Conservation (phyloP, 2,797 vertebrate genomes). For the Aythya fuligula region DNA sequence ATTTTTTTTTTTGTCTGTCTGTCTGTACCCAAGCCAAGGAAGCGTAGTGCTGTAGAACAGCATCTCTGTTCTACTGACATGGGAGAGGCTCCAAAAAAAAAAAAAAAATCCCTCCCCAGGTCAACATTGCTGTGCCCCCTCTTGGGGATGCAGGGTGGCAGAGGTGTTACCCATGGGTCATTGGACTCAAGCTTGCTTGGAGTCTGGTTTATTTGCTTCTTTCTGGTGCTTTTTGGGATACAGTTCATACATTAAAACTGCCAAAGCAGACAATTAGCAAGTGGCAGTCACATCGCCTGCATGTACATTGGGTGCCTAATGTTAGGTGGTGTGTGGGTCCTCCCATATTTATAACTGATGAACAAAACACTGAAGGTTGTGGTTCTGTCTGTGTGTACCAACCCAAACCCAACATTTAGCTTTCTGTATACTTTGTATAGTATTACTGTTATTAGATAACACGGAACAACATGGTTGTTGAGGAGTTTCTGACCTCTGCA, state of each 20-base stretch:
- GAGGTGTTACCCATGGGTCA: neutral
- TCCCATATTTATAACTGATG: accelerated
- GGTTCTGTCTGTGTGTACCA: neutral
- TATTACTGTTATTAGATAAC: neutral
- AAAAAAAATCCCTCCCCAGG: neutral
- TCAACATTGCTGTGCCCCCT: neutral
- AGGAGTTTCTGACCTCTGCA: neutral
- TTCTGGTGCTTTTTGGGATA: neutral
- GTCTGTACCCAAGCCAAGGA: neutral
- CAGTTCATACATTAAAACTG: accelerated
- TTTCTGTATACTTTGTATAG: neutral
- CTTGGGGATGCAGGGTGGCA: neutral
- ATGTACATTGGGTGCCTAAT: neutral
- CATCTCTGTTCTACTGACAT: neutral
- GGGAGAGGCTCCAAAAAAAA: neutral
- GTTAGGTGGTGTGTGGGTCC: accelerated
- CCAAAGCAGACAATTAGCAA: neutral
- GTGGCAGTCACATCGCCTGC: accelerated
- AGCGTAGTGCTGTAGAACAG: neutral
- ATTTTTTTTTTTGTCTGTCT: neutral
- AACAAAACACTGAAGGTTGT: neutral
- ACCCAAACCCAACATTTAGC: neutral
- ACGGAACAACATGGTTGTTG: too few species aligned
- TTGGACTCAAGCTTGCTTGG: neutral
- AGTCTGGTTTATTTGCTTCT: neutral